phyloP scores from a whole-genome alignment of 1,140 invertebrate genomes.

The Bombus ignitus region DNA sequence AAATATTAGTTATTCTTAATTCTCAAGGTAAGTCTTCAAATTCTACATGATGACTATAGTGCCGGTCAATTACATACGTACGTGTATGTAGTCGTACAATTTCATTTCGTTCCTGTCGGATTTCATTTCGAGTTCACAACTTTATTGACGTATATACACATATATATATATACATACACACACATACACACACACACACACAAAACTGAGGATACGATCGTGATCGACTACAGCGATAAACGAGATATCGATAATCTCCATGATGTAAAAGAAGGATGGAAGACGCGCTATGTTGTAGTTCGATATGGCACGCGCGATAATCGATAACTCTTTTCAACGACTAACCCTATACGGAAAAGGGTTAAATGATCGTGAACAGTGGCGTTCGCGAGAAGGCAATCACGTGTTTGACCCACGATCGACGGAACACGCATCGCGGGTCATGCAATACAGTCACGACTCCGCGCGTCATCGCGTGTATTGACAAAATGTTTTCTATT shows the following conservation, averaged over 20 bases:
- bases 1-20: too few species aligned
- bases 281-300: neutral
- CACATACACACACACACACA: fast-evolving
- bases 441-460: slow-evolving; percentile 40
- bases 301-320: neutral
- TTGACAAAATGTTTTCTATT: slow-evolving; percentile 56
- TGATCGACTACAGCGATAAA: neutral
- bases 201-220: neutral
- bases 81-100: neutral
- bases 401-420: slow-evolving; percentile 53
- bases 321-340: slow-evolving; percentile 22
- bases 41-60: neutral
- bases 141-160: neutral
- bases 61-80: neutral
- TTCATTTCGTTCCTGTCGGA: neutral
- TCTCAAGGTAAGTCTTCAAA: too few species aligned
- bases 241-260: neutral
- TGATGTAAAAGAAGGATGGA: neutral
- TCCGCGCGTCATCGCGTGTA: slow-evolving; percentile 48
- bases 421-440: slow-evolving; percentile 46
- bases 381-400: slow-evolving; percentile 26
- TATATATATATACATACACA: too few species aligned
- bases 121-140: slow-evolving; percentile 4
- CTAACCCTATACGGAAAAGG: slow-evolving; percentile 18
- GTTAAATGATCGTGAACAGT: slow-evolving; percentile 23